Evolutionary conservation across 2,888 invertebrate species (phyloP).

Genomic region (Tachystola acroxantha): DNA sequence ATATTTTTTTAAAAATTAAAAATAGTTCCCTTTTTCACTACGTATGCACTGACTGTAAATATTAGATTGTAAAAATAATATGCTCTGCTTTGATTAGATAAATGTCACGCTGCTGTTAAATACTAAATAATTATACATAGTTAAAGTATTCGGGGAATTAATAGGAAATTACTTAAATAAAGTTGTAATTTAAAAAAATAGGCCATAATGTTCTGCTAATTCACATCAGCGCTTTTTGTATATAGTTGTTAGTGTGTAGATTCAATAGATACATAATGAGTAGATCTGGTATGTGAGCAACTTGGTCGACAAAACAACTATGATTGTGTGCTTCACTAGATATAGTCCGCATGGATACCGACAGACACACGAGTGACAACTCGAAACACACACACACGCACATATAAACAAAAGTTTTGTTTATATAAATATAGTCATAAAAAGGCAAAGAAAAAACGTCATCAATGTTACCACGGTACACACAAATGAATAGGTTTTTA

Average conservation of each 20-base stretch:
- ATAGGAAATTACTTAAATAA: slow-evolving; percentile 6
- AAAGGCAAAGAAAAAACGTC: no score
- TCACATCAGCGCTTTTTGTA: slow-evolving; percentile 39
- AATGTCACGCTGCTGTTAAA: slow-evolving; percentile 9
- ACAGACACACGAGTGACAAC: slow-evolving; percentile 46
- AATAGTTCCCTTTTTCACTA: neutral
- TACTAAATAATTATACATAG: slow-evolving; percentile 1
- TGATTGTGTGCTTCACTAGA: slow-evolving; percentile 64
- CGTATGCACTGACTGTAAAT: slow-evolving; percentile 11
- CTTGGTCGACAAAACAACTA: slow-evolving; percentile 40
- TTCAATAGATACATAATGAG: slow-evolving; percentile 26
- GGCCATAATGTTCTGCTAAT: slow-evolving; percentile 14
- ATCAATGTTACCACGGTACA: slow-evolving; percentile 21
- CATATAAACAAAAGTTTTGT: slow-evolving; percentile 28
- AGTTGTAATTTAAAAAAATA: slow-evolving; percentile 3
- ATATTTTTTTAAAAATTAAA: no score
- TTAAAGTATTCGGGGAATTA: neutral
- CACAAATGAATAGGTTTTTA: slow-evolving; percentile 7
- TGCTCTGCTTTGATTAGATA: slow-evolving; percentile 6
- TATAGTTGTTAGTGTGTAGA: slow-evolving; percentile 38
- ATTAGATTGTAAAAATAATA: slow-evolving; percentile 3
- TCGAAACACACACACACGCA: slow-evolving; percentile 40
- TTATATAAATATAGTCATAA: slow-evolving; percentile 12
- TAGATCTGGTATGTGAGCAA: slow-evolving; percentile 75
- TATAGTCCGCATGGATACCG: slow-evolving; percentile 19